phyloP scores from a whole-genome alignment of 2,888 invertebrate species.

The Spisula solida region DNA sequence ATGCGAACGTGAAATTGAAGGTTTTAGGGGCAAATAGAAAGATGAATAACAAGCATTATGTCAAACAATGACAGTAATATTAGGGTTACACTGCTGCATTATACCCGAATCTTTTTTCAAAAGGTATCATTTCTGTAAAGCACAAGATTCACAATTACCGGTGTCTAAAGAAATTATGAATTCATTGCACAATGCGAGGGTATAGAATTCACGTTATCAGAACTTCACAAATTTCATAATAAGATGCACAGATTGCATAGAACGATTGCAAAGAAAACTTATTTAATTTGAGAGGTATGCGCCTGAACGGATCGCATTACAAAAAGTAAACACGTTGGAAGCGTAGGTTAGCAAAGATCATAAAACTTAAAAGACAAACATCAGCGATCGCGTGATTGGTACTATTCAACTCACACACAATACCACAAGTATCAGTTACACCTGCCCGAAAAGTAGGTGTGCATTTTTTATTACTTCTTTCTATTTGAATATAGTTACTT shows the following conservation, averaged over 20 bases:
- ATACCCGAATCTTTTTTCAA: slow-evolving; percentile 42
- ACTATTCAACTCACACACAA: slow-evolving; percentile 1
- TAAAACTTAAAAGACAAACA: slow-evolving; percentile 26
- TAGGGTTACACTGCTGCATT: slow-evolving; percentile 53
- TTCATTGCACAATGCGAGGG: slow-evolving; percentile 53
- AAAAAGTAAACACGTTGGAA: slow-evolving; percentile 43
- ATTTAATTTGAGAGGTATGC: slow-evolving; percentile 50
- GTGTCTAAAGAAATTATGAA: slow-evolving; percentile 48
- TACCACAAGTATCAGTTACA: background rate
- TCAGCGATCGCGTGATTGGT: slow-evolving; percentile 28
- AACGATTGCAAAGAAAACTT: slow-evolving; percentile 50
- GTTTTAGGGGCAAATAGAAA: slow-evolving; percentile 41
- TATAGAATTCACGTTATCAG: slow-evolving; percentile 19
- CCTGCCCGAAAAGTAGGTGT: slow-evolving; percentile 22
- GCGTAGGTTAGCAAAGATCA: slow-evolving; percentile 40
- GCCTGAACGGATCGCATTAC: slow-evolving; percentile 44
- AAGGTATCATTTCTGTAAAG: slow-evolving; percentile 56
- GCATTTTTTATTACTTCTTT: background rate
- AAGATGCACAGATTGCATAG: slow-evolving; percentile 47
- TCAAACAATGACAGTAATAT: slow-evolving; percentile 54
- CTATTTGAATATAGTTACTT: slow-evolving; percentile 6
- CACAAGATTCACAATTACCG: slow-evolving; percentile 42
- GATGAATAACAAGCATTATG: slow-evolving; percentile 52
- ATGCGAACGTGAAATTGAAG: slow-evolving; percentile 51
- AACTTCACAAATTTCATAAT: slow-evolving; percentile 41